phyloP scores from a whole-genome alignment of 2,113 vertebrate species.

The Carlito syrichta region DNA sequence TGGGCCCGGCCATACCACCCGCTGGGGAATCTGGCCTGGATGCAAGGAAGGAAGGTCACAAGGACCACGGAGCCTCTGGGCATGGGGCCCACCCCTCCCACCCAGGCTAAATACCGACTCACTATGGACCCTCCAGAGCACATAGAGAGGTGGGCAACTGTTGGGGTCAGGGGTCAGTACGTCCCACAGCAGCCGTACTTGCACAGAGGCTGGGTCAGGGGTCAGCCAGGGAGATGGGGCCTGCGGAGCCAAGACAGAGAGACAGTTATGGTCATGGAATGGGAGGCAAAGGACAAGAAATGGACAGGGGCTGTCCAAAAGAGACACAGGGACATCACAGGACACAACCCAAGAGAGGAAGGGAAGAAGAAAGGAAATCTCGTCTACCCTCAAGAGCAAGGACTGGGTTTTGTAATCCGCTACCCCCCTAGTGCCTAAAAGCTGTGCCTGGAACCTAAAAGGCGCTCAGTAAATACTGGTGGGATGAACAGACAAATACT shows the following conservation, averaged over 20 bases:
- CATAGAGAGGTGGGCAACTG: slow-evolving; percentile 91
- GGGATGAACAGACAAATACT: not conserved
- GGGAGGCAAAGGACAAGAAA: not conserved
- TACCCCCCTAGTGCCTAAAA: not conserved
- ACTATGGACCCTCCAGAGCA: slow-evolving; percentile 95
- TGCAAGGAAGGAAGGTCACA: not conserved
- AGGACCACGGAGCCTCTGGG: not conserved
- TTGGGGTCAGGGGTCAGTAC: slow-evolving; percentile 88
- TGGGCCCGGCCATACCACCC: slow-evolving; percentile 82
- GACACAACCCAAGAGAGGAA: not conserved
- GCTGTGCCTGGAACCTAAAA: not conserved
- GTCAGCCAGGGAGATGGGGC: slow-evolving; percentile 55
- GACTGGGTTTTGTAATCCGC: not conserved
- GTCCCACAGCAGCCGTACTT: slow-evolving; percentile 91
- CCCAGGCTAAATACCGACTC: slow-evolving; percentile 66
- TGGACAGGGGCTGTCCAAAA: not conserved
- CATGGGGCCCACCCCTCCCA: not conserved
- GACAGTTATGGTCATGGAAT: not conserved
- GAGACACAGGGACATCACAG: not conserved
- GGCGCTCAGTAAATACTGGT: not conserved
- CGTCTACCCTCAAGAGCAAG: not conserved
- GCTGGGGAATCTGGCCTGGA: slow-evolving; percentile 80
- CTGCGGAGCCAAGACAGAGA: slow-evolving; percentile 10
- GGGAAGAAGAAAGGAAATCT: not conserved
- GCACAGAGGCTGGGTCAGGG: slow-evolving; percentile 72